These are phyloP conservation scores for Brenthis ino DNA, from an alignment of 2,888 invertebrate species.

Conservation along the genomic window DNA sequence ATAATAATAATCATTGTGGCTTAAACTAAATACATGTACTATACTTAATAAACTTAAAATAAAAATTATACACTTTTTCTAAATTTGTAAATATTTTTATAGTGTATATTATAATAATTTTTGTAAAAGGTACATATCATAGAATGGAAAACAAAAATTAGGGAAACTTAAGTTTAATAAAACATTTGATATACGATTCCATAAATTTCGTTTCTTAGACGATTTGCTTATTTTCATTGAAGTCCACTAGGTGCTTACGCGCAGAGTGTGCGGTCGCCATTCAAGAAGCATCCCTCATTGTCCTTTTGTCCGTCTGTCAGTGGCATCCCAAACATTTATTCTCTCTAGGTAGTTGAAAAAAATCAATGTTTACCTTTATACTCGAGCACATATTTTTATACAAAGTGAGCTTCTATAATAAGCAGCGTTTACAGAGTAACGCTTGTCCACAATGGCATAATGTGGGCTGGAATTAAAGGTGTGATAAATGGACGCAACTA, in stretches of 20 bases:
- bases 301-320: conserved; percentile 73
- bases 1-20: too few relatives aligned
- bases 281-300: conserved; percentile 72
- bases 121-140: too few relatives aligned
- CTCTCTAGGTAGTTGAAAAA: conserved; percentile 69
- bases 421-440: conserved; percentile 80
- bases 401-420: conserved; percentile 78
- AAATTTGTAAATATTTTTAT: too few relatives aligned
- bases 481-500: conserved; percentile 64
- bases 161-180: too few relatives aligned
- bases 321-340: conserved; percentile 77
- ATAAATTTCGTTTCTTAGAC: background rate
- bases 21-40: too few relatives aligned
- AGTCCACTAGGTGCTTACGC: conserved; percentile 50
- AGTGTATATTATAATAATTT: too few relatives aligned
- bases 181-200: too few relatives aligned
- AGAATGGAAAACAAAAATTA: too few relatives aligned
- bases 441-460: conserved; percentile 73
- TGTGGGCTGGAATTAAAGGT: conserved; percentile 73
- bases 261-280: conserved; percentile 79
- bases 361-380: conserved; percentile 81
- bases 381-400: conserved; percentile 79
- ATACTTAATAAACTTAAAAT: too few relatives aligned
- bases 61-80: too few relatives aligned
- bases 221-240: conserved; percentile 30